phyloP scores from a whole-genome alignment of 2,888 invertebrate species.

The Ceratothoa steindachneri region DNA sequence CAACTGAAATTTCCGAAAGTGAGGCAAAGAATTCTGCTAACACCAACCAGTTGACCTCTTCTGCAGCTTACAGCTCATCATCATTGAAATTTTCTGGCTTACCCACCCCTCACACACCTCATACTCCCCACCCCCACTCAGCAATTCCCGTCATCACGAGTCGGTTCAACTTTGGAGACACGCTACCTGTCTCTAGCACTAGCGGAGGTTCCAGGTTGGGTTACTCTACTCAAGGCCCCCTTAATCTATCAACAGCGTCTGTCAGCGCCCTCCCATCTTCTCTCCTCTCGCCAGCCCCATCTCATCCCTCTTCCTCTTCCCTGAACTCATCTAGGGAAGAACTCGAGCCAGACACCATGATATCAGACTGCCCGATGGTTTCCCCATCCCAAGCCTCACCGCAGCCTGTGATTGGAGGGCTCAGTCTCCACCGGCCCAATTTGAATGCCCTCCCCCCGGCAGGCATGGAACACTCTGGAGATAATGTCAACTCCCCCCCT shows the following conservation, averaged over 20 bases:
- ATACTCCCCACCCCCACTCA: constrained; percentile 46
- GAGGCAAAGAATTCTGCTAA: not conserved
- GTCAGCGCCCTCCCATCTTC: constrained; percentile 41
- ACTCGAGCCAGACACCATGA: constrained; percentile 33
- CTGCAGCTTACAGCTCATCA: constrained; percentile 33
- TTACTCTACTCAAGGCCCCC: constrained; percentile 4
- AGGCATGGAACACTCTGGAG: not conserved
- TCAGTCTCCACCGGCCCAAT: not conserved
- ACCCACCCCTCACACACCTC: constrained; percentile 47
- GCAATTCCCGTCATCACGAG: constrained; percentile 47
- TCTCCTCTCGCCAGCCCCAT: constrained; percentile 46
- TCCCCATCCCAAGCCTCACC: constrained; percentile 37
- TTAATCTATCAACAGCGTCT: constrained; percentile 32
- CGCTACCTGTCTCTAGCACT: not conserved
- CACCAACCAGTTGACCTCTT: constrained; percentile 21
- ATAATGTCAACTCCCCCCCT: constrained; percentile 19
- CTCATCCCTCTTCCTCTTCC: constrained; percentile 45
- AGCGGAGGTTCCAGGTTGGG: not conserved
- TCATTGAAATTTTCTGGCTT: constrained; percentile 42
- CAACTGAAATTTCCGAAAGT: constrained; percentile 27
- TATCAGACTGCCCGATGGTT: constrained; percentile 23
- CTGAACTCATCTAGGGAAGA: constrained; percentile 46
- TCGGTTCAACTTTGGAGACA: constrained; percentile 40
- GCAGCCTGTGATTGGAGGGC: constrained; percentile 11
- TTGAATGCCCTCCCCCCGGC: not conserved